These are phyloP conservation scores for Drosophila niveifrons DNA, from an alignment of 2,888 invertebrate species.

Conservation along the genomic window DNA sequence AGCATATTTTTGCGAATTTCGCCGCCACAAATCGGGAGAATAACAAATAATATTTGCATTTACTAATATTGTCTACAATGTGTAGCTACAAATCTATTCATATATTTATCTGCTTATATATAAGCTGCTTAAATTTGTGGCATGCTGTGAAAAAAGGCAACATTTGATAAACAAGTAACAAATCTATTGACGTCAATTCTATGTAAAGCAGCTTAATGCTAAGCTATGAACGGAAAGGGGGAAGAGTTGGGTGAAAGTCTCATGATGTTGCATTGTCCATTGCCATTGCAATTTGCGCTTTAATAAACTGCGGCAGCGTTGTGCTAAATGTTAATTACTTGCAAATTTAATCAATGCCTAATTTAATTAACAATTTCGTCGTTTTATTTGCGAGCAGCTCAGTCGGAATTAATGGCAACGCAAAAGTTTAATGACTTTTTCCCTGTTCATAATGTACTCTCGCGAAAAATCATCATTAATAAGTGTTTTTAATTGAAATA, in stretches of 20 bases:
- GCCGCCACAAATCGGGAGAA: slow-evolving; percentile 54
- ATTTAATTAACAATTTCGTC: slow-evolving; percentile 67
- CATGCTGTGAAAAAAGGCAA: slow-evolving; percentile 39
- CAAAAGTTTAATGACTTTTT: slow-evolving; percentile 55
- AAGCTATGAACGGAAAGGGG: not conserved
- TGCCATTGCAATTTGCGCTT: slow-evolving; percentile 67
- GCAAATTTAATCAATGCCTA: slow-evolving; percentile 69
- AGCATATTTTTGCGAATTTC: slow-evolving; percentile 76
- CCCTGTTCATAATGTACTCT: slow-evolving; percentile 11
- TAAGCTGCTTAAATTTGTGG: slow-evolving; percentile 70
- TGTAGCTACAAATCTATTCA: slow-evolving; percentile 7
- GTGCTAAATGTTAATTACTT: slow-evolving; percentile 61
- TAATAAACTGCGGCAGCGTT: slow-evolving; percentile 41
- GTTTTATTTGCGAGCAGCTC: slow-evolving; percentile 41
- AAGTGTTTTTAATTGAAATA: slow-evolving; percentile 2
- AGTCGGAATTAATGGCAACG: slow-evolving; percentile 13
- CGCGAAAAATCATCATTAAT: slow-evolving; percentile 3
- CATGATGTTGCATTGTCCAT: slow-evolving; percentile 47
- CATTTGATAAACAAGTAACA: slow-evolving; percentile 37
- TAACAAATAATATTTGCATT: slow-evolving; percentile 63
- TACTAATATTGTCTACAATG: slow-evolving; percentile 15
- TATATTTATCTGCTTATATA: slow-evolving; percentile 26
- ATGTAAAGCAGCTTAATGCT: slow-evolving; percentile 61
- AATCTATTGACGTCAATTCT: slow-evolving; percentile 62
- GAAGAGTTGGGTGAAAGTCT: slow-evolving; percentile 52